Evolutionary conservation across 1,140 invertebrate species (phyloP), one percentile per base, ranked within the genome.

Genomic region (Idris sp.): DNA sequence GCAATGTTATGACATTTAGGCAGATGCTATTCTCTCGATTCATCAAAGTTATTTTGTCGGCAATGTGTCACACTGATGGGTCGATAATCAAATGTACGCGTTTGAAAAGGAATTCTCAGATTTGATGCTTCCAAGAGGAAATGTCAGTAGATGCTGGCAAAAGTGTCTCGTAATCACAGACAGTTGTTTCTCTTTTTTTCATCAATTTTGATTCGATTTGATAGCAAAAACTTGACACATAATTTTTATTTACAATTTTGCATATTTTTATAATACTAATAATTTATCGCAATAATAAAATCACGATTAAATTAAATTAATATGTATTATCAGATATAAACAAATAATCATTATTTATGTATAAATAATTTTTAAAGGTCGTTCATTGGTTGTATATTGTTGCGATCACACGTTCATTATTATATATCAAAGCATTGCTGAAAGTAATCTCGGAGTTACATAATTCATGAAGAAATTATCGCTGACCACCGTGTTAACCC

Each of bases 1-100:
- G 53, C 36, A 41, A 62, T 44, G 61, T 59, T 59, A 54, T 58
- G 58, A 62, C 58, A 64, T 51, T 59, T 53, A 61, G 53, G 36
- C 46, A 58, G 43, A 48, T 10, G 33, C 35, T 51, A 41, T 68
- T 58, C 43, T 35, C 51, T 51, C 22, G 26, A 10, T 28, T 56
- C 51, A 49, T 56, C 62, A 56, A 40, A 67, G 31, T 49, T 44
- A 49, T 58, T 68, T 58, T 28, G 40, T 51, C 44, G 43, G 19
- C 53, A 56, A 54, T 30, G 43, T 51, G 64, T 49, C 64, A 58
- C 18, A 19, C 9, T n/a, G 10, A 31, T 22, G 18, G 35, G 49
- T 68, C 44, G 51, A 58, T 68, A 58, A 68, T 40, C 31, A 67
- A 49, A 67, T 33, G 31, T 16, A 56, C 5, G 36, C 8, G 36